These are phyloP conservation scores for Saccostrea glomerata DNA, from an alignment of 1,140 invertebrate species.

Conservation along the genomic window DNA sequence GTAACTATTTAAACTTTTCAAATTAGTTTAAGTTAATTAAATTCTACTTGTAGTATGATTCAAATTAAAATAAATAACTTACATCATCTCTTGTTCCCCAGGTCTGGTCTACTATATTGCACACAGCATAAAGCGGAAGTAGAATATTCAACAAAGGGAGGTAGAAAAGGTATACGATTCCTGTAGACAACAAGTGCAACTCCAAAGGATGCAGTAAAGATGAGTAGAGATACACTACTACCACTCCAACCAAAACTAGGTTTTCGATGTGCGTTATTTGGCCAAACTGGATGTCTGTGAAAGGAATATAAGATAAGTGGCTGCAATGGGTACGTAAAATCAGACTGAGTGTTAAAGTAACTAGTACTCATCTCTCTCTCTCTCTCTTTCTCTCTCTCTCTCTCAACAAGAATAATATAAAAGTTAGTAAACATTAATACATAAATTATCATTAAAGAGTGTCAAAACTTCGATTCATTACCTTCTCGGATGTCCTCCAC, in stretches of 20 bases:
- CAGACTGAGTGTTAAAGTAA: neutral
- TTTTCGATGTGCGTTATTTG: slow-evolving; percentile 59
- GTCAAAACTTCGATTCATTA: neutral
- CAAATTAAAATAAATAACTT: slow-evolving; percentile 34
- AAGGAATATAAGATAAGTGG: slow-evolving; percentile 26
- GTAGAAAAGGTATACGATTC: slow-evolving; percentile 66
- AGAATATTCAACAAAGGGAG: slow-evolving; percentile 70
- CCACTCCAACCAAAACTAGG: slow-evolving; percentile 61
- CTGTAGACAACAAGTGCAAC: slow-evolving; percentile 58
- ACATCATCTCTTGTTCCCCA: slow-evolving; percentile 71
- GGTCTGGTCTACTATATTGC: slow-evolving; percentile 71
- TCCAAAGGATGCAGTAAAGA: slow-evolving; percentile 65
- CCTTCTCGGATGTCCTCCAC: slow-evolving; percentile 17
- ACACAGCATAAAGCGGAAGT: slow-evolving; percentile 67
- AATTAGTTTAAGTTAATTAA: too few species aligned
- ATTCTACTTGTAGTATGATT: too few species aligned
- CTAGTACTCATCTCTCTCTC: too few species aligned
- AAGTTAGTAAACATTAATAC: neutral
- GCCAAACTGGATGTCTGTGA: slow-evolving; percentile 54
- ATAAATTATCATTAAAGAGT: neutral
- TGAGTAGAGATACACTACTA: slow-evolving; percentile 62
- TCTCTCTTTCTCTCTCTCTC: too few species aligned
- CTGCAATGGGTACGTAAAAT: neutral
- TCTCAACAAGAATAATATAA: neutral
- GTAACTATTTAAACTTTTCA: too few species aligned